These are phyloP conservation scores for Speoplatyrhinus poulsoni DNA, from an alignment of 2,113 vertebrate genomes.

Conservation along the genomic window DNA sequence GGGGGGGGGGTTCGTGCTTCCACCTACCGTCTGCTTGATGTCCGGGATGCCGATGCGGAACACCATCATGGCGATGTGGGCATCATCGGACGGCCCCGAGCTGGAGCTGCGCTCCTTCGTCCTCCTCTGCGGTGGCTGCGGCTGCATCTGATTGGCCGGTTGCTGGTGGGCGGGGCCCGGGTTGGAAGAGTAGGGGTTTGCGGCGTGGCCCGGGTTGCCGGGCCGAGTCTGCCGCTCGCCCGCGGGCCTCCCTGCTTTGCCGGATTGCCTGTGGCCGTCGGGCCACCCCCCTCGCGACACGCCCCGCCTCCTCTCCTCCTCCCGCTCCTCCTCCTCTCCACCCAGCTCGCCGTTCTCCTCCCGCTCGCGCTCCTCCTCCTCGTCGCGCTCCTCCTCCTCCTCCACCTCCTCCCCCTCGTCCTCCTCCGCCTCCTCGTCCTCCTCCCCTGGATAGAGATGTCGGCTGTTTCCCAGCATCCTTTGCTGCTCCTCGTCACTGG, in stretches of 20 bases:
- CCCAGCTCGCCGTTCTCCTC: conserved; percentile 74
- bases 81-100: conserved; percentile 78
- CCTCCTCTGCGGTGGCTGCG: conserved; percentile 72
- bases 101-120: conserved; percentile 80
- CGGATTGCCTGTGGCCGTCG: conserved; percentile 69
- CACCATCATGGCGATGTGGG: conserved; percentile 91
- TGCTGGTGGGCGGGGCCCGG: conserved; percentile 75
- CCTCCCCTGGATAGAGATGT: conserved; percentile 79
- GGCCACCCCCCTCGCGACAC: conserved; percentile 57
- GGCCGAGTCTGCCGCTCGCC: conserved; percentile 63
- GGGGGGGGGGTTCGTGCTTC: neutral
- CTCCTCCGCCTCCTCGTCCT: conserved; percentile 85
- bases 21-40: conserved; percentile 90
- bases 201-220: conserved; percentile 66
- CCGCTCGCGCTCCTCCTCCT: conserved; percentile 67
- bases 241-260: conserved; percentile 54
- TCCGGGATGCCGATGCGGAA: conserved; percentile 93
- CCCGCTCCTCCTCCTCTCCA: conserved; percentile 68
- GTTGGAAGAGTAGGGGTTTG: conserved; percentile 77
- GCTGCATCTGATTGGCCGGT: conserved; percentile 67
- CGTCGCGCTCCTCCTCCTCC: conserved; percentile 71
- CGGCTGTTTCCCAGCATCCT: conserved; percentile 83
- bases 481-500: conserved; percentile 90
- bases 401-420: conserved; percentile 87
- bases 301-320: conserved; percentile 36